Conservation (phyloP, 2,888 invertebrate genomes). For the Nomada hirtipes region DNA sequence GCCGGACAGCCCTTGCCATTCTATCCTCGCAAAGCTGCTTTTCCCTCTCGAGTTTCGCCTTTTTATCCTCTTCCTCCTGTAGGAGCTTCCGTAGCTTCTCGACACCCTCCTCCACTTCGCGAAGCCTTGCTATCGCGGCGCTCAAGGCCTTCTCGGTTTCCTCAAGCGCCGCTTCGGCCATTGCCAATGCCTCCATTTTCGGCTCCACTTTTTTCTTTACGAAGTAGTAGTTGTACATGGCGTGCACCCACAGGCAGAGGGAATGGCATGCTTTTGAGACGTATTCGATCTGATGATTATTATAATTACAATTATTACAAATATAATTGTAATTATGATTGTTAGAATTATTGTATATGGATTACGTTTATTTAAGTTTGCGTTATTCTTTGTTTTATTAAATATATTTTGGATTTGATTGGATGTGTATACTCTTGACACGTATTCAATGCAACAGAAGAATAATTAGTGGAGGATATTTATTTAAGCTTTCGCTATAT, state of each 20-base stretch:
- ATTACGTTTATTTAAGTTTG: too few relatives aligned
- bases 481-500: too few relatives aligned
- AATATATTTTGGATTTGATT: too few relatives aligned
- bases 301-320: too few relatives aligned
- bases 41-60: conserved; percentile 89
- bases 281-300: conserved; percentile 80
- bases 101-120: conserved; percentile 91
- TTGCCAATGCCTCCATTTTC: conserved; percentile 92
- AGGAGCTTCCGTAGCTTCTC: conserved; percentile 90
- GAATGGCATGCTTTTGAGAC: conserved; percentile 93
- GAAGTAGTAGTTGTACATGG: conserved; percentile 96
- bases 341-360: too few relatives aligned
- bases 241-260: conserved; percentile 95
- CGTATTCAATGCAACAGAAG: too few relatives aligned
- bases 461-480: too few relatives aligned
- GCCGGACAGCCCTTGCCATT: conserved; percentile 91
- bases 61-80: conserved; percentile 90
- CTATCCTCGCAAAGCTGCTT: conserved; percentile 91
- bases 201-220: conserved; percentile 94
- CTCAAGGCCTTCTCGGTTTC: conserved; percentile 89
- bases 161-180: conserved; percentile 89
- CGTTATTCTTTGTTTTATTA: too few relatives aligned
- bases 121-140: conserved; percentile 91
- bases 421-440: too few relatives aligned
- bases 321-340: too few relatives aligned